phyloP scores from a whole-genome alignment of 2,888 invertebrate genomes.

The Leptinotarsa peninsularis region DNA sequence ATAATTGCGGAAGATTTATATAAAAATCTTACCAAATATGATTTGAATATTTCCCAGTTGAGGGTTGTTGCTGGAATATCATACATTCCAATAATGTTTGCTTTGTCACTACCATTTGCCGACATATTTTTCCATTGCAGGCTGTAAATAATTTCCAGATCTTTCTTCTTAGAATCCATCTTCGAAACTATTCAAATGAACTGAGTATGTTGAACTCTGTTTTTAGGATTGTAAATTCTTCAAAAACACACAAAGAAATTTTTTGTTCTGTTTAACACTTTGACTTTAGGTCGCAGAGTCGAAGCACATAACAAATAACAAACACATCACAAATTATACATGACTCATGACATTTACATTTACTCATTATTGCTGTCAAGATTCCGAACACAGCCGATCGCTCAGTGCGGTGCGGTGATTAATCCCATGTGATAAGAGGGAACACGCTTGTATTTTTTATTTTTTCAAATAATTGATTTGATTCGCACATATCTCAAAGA shows the following conservation, averaged over 20 bases:
- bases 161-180: constrained; percentile 54
- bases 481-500: no score
- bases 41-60: constrained; percentile 65
- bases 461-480: no score
- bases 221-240: neutral
- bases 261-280: neutral
- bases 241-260: neutral
- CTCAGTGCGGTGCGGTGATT: no score
- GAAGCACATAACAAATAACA: neutral
- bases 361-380: no score
- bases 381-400: no score
- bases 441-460: no score
- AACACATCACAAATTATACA: neutral
- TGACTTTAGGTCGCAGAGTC: neutral
- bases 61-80: constrained; percentile 65
- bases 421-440: no score
- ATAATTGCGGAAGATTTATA: neutral
- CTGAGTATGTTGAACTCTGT: neutral
- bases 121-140: constrained; percentile 64
- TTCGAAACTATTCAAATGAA: constrained; percentile 22
- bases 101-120: constrained; percentile 59
- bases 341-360: neutral
- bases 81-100: constrained; percentile 65
- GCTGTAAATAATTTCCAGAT: constrained; percentile 64
- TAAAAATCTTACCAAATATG: constrained; percentile 63